phyloP scores from a whole-genome alignment of 2,113 vertebrate genomes.

The Delphinus delphis region DNA sequence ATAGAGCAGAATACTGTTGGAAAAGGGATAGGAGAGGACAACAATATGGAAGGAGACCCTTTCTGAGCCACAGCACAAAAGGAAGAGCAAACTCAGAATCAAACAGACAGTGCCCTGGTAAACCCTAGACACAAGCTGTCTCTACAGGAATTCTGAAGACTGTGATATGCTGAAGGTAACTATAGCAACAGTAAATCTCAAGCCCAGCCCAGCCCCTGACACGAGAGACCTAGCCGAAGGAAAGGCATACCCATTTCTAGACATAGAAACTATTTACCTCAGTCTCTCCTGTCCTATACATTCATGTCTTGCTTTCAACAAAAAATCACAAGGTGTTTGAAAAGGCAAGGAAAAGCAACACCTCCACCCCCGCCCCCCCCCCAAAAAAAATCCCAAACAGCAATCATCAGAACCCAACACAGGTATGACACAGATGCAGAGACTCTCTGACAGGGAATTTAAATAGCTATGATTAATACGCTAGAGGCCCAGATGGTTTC shows the following conservation, averaged over 20 bases:
- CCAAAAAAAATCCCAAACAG: neutral
- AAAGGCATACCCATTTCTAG: neutral
- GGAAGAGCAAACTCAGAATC: neutral
- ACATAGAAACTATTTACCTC: neutral
- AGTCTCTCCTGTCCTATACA: neutral
- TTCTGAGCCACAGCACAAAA: neutral
- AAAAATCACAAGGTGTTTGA: neutral
- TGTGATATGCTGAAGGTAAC: neutral
- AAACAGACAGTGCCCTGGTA: neutral
- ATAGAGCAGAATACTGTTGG: neutral
- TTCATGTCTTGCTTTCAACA: neutral
- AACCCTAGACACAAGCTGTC: neutral
- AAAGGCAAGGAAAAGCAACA: neutral
- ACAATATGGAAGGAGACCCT: neutral
- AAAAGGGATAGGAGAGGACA: neutral
- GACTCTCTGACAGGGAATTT: too few relatives aligned
- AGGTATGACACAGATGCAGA: neutral
- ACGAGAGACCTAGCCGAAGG: neutral
- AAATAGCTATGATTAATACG: neutral
- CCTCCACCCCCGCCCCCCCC: accelerated
- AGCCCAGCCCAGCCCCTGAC: neutral
- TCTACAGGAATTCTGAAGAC: neutral
- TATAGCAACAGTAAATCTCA: neutral
- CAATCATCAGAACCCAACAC: neutral
- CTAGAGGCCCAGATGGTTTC: neutral